phyloP scores from a whole-genome alignment of 2,113 vertebrate species.

The Formicarius rufipectus region DNA sequence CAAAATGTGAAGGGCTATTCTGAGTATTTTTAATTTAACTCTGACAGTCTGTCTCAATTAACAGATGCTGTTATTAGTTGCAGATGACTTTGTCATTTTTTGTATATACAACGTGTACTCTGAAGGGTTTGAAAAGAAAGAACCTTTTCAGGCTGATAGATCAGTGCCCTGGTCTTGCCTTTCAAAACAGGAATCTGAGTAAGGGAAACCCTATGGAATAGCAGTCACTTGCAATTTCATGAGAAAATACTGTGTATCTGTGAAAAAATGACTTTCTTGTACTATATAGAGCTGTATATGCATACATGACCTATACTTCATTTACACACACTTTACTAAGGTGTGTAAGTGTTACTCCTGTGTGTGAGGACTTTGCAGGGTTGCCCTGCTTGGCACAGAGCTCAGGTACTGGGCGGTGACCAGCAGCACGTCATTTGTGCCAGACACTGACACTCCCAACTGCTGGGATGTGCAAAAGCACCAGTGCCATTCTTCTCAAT shows the following conservation, averaged over 20 bases:
- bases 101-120: background rate
- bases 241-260: background rate
- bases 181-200: background rate
- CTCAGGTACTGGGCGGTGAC: background rate
- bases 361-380: background rate
- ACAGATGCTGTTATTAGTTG: slow-evolving; percentile 59
- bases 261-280: background rate
- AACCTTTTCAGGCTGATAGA: background rate
- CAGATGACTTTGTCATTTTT: slow-evolving; percentile 50
- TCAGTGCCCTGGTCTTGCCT: background rate
- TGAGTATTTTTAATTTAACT: slow-evolving; percentile 57
- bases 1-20: slow-evolving; percentile 63
- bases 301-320: background rate
- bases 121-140: background rate
- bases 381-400: background rate
- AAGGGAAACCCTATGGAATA: background rate
- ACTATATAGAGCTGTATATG: background rate
- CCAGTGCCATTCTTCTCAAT: background rate
- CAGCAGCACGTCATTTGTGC: background rate
- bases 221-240: background rate
- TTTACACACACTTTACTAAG: background rate
- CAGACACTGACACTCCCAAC: background rate
- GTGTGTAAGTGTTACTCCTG: background rate
- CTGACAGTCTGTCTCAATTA: slow-evolving; percentile 50
- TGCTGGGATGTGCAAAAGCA: background rate